phyloP scores from a whole-genome alignment of 2,888 invertebrate species.

The Macaria liturata region DNA sequence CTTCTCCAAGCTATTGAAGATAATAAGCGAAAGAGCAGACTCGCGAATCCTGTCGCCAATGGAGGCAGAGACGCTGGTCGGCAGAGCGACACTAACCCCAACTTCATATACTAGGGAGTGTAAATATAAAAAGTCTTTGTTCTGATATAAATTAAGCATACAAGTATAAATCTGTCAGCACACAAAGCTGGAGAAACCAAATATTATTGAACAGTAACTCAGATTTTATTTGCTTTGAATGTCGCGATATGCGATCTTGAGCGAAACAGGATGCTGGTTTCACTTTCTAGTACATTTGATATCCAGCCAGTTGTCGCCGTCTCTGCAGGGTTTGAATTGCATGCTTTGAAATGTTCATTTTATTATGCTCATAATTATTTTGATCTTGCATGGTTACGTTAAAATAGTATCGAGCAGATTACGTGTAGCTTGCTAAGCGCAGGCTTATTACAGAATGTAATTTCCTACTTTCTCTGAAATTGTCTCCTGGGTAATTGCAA shows the following conservation, averaged over 20 bases:
- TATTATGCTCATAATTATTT: slow-evolving; percentile 15
- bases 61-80: slow-evolving; percentile 40
- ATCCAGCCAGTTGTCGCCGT: neutral
- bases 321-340: neutral
- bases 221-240: neutral
- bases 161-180: neutral
- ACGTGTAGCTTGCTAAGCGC: slow-evolving; percentile 11
- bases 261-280: neutral
- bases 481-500: slow-evolving; percentile 54
- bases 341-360: neutral
- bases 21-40: slow-evolving; percentile 59
- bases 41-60: slow-evolving; percentile 53
- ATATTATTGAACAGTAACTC: too few relatives aligned
- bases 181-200: neutral
- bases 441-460: slow-evolving; percentile 25
- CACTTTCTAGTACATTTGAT: slow-evolving; percentile 4
- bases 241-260: neutral
- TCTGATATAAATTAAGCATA: too few relatives aligned
- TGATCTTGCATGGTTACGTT: slow-evolving; percentile 27
- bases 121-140: too few relatives aligned
- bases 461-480: slow-evolving; percentile 43
- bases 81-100: slow-evolving; percentile 71
- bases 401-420: slow-evolving; percentile 18
- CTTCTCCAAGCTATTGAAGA: slow-evolving; percentile 72
- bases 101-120: slow-evolving; percentile 65